Evolutionary conservation across 64 coral and sea anemone genomes (phyloP).

Genomic region (Orbicella faveolata): DNA sequence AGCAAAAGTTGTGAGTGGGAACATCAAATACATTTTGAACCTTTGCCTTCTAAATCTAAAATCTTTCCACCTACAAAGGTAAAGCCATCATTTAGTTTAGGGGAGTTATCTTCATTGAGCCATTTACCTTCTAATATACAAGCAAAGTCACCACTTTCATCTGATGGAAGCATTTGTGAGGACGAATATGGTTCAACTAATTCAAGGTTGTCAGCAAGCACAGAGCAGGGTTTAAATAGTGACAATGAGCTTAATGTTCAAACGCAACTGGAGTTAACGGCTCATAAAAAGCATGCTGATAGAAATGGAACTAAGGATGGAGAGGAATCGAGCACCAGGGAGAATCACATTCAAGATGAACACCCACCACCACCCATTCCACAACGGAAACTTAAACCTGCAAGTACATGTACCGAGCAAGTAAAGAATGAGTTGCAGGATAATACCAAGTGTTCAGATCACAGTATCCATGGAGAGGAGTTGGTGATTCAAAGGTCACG

Average conservation of each 20-base stretch:
- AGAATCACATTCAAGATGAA: neutral
- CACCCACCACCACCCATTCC: constrained; percentile 1
- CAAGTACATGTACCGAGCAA: neutral
- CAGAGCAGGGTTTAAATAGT: neutral
- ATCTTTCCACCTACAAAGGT: neutral
- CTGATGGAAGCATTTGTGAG: neutral
- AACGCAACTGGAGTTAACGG: neutral
- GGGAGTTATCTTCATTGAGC: neutral
- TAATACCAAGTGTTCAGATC: neutral
- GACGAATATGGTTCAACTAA: neutral
- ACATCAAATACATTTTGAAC: neutral
- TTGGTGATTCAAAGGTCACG: neutral
- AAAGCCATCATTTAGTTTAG: neutral
- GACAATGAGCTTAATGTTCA: neutral
- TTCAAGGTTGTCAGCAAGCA: neutral
- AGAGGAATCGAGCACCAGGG: neutral
- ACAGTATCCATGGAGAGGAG: neutral
- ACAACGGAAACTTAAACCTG: neutral
- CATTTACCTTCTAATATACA: neutral
- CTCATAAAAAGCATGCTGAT: neutral
- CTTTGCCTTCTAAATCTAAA: neutral
- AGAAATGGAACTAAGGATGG: neutral
- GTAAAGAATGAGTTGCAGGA: neutral
- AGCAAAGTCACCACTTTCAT: neutral
- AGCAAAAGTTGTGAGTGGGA: constrained; percentile 7